Conservation (phyloP, 1,140 invertebrate genomes). For the Anoplolepis gracilipes region DNA sequence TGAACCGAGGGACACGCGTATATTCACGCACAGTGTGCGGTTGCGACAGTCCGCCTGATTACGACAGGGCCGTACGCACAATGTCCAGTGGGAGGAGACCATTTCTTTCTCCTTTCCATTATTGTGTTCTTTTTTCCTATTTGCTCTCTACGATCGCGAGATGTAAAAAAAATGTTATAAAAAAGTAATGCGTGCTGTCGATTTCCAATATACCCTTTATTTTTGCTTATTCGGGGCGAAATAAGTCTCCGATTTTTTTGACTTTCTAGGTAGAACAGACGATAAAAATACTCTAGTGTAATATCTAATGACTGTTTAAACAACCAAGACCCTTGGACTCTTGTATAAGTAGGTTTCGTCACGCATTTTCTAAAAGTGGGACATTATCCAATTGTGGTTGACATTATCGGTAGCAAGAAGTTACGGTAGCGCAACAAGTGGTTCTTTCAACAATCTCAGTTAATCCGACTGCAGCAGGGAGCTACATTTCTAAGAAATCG, state of each 20-base stretch:
- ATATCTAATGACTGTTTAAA: not conserved
- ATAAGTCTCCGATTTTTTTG: not conserved
- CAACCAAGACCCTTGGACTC: not conserved
- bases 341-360: not conserved
- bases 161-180: not conserved
- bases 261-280: not conserved
- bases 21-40: conserved; percentile 44
- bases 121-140: not conserved
- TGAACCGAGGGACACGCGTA: conserved; percentile 57
- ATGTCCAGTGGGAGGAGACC: conserved; percentile 2
- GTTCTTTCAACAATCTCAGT: not conserved
- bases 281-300: not conserved
- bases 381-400: conserved; percentile 2
- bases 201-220: not conserved
- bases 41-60: conserved; percentile 49
- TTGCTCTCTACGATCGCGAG: not conserved
- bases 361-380: conserved; percentile 3
- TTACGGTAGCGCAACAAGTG: conserved; percentile 8
- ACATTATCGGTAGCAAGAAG: not conserved
- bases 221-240: not conserved
- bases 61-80: conserved; percentile 47
- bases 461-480: conserved; percentile 19
- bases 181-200: not conserved
- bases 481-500: conserved; percentile 33
- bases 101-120: conserved; percentile 36